Evolutionary conservation across 2,888 invertebrate species (phyloP), one percentile per base, ranked within the genome.

Genomic region (Perdita meconis): DNA sequence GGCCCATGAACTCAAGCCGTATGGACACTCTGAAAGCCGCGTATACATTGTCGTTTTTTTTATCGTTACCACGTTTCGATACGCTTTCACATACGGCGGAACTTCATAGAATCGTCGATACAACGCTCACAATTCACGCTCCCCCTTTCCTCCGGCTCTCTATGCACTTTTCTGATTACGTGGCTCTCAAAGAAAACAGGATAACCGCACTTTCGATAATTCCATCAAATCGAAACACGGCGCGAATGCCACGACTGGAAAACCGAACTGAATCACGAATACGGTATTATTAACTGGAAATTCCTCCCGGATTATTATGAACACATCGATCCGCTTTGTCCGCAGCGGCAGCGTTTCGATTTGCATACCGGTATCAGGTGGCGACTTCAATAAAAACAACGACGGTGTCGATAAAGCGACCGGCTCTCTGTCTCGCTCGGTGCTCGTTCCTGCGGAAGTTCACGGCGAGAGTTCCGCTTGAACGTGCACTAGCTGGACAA

Each of bases 351-450:
- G 4, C 34, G n/a, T 10, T 55, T 56, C 50, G 44, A 55, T 38
- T 51, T 40, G 47, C 34, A 47, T 51, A 36, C 42, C 53, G n/a
- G 1, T 19, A 12, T 55, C 22, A 38, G 42, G 30, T 22, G 19
- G 30, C 10, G 34, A 16, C 40, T 61, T 63, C 53, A 59, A 68
- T 77, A 74, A 74, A 76, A 76, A 67, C 42, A 8, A 26, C 38
- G 22, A n/a, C 6, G 26, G 47, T 44, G 38, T 38, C 65, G 65
- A 57, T 61, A 57, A 61, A 76, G 16, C 40, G 22, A 38, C 19
- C 34, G 19, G 24, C 26, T 55, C 22, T 38, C 26, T 8, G 10
- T 16, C 30, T 60, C 60, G 13, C 38, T 22, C 22, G 22, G 13
- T 13, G 44, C 22, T 44, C 44, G 1, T 6, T 26, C 5, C 12